Percentiles rank a stretch among this genome's conserved stretches.
phyloP scores from a whole-genome alignment of 2,888 invertebrate species.

The Allacma fusca region DNA sequence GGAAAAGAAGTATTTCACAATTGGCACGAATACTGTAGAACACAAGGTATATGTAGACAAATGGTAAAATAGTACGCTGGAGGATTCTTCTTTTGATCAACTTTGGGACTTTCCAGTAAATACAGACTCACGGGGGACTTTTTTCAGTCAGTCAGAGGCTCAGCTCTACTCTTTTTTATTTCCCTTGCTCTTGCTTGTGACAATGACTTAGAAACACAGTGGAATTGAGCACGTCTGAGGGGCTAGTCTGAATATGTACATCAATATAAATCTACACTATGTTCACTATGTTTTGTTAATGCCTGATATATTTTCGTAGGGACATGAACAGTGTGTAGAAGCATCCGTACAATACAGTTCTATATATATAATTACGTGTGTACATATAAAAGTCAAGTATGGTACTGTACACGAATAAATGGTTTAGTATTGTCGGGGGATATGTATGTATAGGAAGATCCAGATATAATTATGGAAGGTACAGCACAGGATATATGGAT shows the following conservation, averaged over 20 bases:
- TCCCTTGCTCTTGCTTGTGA: neutral
- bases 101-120: neutral
- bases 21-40: neutral
- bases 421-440: too few species aligned
- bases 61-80: neutral
- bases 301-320: too few species aligned
- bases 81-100: constrained; percentile 13
- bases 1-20: neutral
- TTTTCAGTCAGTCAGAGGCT: neutral
- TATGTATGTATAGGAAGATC: too few species aligned
- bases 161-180: neutral
- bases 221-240: neutral
- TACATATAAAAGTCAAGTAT: too few species aligned
- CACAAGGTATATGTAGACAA: neutral
- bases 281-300: too few species aligned
- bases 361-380: too few species aligned
- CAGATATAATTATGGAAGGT: too few species aligned
- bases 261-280: neutral
- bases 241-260: neutral
- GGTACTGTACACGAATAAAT: too few species aligned
- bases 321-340: too few species aligned
- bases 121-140: neutral
- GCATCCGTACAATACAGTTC: too few species aligned
- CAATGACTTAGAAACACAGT: constrained; percentile 8
- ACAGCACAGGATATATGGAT: neutral